phyloP scores from a whole-genome alignment of 2,797 vertebrate species.

The Spondyliosoma cantharus region DNA sequence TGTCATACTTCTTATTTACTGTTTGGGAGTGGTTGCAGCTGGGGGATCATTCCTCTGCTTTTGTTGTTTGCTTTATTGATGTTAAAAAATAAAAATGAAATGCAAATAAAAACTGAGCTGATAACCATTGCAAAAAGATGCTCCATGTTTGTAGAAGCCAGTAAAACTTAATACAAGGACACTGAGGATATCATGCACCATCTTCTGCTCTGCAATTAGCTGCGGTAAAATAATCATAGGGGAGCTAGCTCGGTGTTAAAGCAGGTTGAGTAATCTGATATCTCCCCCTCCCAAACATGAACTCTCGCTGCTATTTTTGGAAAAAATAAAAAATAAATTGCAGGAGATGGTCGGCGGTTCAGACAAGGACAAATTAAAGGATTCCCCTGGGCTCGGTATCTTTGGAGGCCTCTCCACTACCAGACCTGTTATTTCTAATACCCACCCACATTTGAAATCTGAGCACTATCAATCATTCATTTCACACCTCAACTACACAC shows the following conservation, averaged over 20 bases:
- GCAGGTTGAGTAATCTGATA: conserved; percentile 49
- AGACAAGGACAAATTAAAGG: conserved; percentile 69
- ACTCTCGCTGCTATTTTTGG: conserved; percentile 58
- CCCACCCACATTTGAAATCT: conserved; percentile 25
- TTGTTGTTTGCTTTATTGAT: conserved; percentile 2
- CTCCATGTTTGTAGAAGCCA: background rate
- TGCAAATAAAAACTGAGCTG: background rate
- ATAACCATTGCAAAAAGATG: conserved; percentile 1
- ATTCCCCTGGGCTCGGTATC: conserved; percentile 51
- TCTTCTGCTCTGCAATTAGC: conserved; percentile 49
- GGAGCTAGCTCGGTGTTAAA: conserved; percentile 29
- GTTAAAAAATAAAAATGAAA: background rate
- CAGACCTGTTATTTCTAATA: conserved; percentile 51
- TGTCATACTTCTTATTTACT: conserved; percentile 13
- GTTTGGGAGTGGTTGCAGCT: background rate
- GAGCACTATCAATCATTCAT: conserved; percentile 54
- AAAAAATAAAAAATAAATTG: conserved; percentile 33
- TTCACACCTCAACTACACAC: conserved; percentile 27
- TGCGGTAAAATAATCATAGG: conserved; percentile 34
- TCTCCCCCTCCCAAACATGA: conserved; percentile 20
- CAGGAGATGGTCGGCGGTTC: conserved; percentile 42
- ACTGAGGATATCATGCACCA: conserved; percentile 17
- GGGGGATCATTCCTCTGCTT: background rate
- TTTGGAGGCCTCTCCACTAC: conserved; percentile 44
- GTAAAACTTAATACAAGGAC: conserved; percentile 22